These are phyloP conservation scores for Helogale parvula DNA, from an alignment of 2,113 vertebrate species.

Conservation along the genomic window DNA sequence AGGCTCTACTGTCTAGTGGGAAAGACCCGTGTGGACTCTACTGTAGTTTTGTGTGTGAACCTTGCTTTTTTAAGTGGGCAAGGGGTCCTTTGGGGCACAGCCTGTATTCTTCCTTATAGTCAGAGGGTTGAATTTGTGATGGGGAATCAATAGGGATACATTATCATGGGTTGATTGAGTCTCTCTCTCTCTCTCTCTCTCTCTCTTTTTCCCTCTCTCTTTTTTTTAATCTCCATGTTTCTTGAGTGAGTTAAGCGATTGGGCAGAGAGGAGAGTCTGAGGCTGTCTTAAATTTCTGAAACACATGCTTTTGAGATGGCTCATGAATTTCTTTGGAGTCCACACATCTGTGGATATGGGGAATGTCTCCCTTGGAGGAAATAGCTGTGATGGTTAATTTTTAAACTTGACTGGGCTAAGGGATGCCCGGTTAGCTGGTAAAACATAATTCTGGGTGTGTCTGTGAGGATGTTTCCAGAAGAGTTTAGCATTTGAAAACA, in stretches of 20 bases:
- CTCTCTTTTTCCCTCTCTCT: too few species aligned
- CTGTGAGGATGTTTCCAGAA: neutral
- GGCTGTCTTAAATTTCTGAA: neutral
- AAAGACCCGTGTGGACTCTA: neutral
- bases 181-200: too few species aligned
- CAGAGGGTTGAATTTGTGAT: neutral
- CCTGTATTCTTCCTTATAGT: neutral
- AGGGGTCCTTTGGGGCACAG: neutral
- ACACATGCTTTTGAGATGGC: neutral
- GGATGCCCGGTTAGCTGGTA: neutral
- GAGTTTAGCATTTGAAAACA: neutral
- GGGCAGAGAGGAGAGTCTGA: neutral
- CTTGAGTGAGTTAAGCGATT: neutral
- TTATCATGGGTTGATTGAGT: neutral
- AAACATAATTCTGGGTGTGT: neutral
- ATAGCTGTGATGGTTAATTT: neutral
- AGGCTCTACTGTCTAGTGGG: neutral
- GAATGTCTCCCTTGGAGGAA: neutral
- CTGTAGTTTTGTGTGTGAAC: neutral
- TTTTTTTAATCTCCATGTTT: neutral
- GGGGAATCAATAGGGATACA: neutral
- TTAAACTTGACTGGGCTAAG: neutral
- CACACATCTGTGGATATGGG: neutral
- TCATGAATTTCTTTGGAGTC: neutral
- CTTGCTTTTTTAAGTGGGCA: neutral